Base-by-base conservation (phyloP, 2,797 vertebrate genomes). In the Malurus leucopterus region DNA sequence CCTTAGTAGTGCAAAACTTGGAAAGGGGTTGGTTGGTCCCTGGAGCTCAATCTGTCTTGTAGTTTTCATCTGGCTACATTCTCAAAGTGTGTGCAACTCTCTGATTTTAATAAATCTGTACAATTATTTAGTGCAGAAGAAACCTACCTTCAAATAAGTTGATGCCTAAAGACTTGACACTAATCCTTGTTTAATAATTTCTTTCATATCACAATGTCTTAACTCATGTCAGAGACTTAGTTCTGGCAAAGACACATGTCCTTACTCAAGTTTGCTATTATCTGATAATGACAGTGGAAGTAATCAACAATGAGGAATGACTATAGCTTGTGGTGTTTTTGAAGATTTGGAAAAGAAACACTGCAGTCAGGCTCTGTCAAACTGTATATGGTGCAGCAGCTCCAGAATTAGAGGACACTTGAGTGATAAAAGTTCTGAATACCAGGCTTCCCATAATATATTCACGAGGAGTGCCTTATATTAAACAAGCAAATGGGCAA, bases 261-360 rank as follows among this genome's bases (percentile, higher is more conserved):
- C 13, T 49, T 51, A 47, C 13, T 38, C 5, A 2, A 7, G 40
- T 84, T 75, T 58, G 22, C 44, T 67, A 21, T 46, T 62, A 21
- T 8, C n/a, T 57, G 24, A 57, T 79, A 53, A 32, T 54, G 46
- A 26, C 29, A 59, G n/a, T 29, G 10, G 13, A 68, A 77, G 8
- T 61, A 78, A 51, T 57, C 67, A 49, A 12, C 44, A 61, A 11
- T 36, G 14, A 57, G 8, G 61, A 34, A 24, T 34, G 8, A 32
- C 30, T 68, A 8, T 32, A 69, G 17, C 15, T 61, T 81, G 29
- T 44, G 34, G 6, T 0, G 0, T 43, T 62, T 34, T 32, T 0
- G 8, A 57, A 32, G 6, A 44, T 47, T 80, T 64, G 43, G 27
- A 43, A 77, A 75, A 57, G 29, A 77, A 86, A 24, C 5, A 47